These are phyloP conservation scores for Amphiprion percula DNA, from an alignment of 2,113 vertebrate genomes.

Conservation along the genomic window DNA sequence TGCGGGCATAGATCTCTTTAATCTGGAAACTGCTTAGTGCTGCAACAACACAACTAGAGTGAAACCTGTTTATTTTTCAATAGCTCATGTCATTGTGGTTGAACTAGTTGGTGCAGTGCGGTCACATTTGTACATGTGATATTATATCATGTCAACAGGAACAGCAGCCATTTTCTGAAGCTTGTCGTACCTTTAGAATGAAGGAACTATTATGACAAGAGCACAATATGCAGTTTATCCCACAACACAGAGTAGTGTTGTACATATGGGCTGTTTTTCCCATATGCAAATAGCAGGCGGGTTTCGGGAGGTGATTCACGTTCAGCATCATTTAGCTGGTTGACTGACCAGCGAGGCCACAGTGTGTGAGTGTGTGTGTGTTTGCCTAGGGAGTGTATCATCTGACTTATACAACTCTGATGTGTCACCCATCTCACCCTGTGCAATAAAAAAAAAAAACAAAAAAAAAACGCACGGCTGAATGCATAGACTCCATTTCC, in stretches of 20 bases:
- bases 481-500: conserved; percentile 17
- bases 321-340: conserved; percentile 68
- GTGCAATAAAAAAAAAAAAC: conserved; percentile 38
- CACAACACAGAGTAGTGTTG: conserved; percentile 30
- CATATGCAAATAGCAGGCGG: conserved; percentile 70
- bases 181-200: not conserved
- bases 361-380: conserved; percentile 17
- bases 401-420: conserved; percentile 66
- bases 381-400: conserved; percentile 68
- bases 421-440: conserved; percentile 59
- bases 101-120: conserved; percentile 37
- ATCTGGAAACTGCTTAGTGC: not conserved
- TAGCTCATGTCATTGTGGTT: conserved; percentile 29
- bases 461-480: conserved; percentile 10
- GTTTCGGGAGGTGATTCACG: conserved; percentile 64
- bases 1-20: not conserved
- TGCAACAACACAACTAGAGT: not conserved
- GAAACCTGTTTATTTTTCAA: conserved; percentile 33
- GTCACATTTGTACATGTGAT: conserved; percentile 16
- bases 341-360: conserved; percentile 60
- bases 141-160: not conserved
- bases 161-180: conserved; percentile 41
- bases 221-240: conserved; percentile 30
- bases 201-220: conserved; percentile 8
- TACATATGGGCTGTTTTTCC: conserved; percentile 43